phyloP scores from a whole-genome alignment of 2,113 vertebrate species.

The Ginglymostoma cirratum region DNA sequence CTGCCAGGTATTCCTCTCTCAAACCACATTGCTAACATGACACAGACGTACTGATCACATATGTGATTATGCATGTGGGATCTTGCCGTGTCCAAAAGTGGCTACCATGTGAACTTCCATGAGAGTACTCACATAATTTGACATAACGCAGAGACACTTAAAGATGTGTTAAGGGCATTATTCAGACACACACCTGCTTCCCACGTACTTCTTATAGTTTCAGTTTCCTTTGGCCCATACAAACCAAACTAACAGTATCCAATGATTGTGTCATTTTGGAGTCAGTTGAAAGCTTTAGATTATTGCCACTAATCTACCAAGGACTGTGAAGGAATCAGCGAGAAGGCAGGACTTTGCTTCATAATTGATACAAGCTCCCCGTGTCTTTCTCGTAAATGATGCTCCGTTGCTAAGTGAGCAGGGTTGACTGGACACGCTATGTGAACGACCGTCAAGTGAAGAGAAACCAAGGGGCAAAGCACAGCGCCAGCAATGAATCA shows the following conservation, averaged over 20 bases:
- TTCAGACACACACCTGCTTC: neutral
- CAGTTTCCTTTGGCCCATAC: too few species aligned
- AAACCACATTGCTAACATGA: neutral
- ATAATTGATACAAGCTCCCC: neutral
- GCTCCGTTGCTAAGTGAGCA: neutral
- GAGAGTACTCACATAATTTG: neutral
- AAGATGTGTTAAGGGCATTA: neutral
- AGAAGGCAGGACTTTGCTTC: neutral
- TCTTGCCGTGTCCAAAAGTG: neutral
- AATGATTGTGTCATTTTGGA: neutral
- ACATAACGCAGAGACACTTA: neutral
- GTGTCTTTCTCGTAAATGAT: neutral
- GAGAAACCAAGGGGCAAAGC: neutral
- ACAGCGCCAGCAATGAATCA: neutral
- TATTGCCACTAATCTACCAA: neutral
- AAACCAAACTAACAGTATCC: neutral
- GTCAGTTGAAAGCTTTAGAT: neutral
- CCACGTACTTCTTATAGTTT: neutral
- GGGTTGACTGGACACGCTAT: neutral
- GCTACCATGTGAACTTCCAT: neutral
- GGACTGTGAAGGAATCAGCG: neutral
- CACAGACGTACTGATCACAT: neutral
- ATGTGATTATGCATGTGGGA: neutral
- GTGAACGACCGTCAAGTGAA: neutral
- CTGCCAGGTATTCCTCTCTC: neutral